A percentile compares a stretch with the other conserved stretches of the same genome.
Conservation (phyloP, 2,888 invertebrate genomes). For the Thumatha senex region DNA sequence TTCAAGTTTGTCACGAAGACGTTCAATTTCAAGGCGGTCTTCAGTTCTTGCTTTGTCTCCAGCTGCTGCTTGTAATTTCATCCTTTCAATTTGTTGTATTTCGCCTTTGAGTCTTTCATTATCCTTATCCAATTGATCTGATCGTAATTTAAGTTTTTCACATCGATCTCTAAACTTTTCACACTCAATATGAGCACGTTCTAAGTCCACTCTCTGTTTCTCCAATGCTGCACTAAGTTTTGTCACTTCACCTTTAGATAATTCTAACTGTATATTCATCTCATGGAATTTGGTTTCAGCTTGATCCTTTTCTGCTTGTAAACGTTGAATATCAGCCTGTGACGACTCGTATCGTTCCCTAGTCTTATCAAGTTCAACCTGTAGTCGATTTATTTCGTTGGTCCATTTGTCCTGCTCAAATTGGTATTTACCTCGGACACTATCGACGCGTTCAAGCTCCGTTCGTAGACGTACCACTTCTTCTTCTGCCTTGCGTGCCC, state of each 20-base stretch:
- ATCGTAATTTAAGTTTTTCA: constrained; percentile 90
- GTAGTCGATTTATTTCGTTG: constrained; percentile 89
- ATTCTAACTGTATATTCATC: constrained; percentile 90
- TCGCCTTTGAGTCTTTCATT: constrained; percentile 78
- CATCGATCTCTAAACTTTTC: constrained; percentile 94
- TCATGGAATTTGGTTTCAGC: constrained; percentile 89
- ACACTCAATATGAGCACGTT: constrained; percentile 93
- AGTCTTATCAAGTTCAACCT: constrained; percentile 88
- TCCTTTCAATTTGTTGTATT: constrained; percentile 88
- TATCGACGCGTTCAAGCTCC: constrained; percentile 89
- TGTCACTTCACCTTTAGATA: constrained; percentile 90
- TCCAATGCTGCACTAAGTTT: constrained; percentile 90
- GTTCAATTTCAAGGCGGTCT: constrained; percentile 91
- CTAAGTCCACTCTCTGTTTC: constrained; percentile 91
- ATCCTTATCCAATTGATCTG: constrained; percentile 87
- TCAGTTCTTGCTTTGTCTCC: constrained; percentile 86
- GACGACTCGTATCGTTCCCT: constrained; percentile 90
- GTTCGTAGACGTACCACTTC: constrained; percentile 86
- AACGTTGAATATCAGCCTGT: constrained; percentile 89
- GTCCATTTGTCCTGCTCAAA: constrained; percentile 82
- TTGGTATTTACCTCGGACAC: constrained; percentile 85
- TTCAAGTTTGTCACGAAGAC: constrained; percentile 93
- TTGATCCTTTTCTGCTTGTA: constrained; percentile 85
- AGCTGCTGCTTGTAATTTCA: constrained; percentile 87
- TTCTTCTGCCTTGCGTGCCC: constrained; percentile 88